Conservation (phyloP, 2,888 invertebrate genomes). For the Oscheius sp. region DNA sequence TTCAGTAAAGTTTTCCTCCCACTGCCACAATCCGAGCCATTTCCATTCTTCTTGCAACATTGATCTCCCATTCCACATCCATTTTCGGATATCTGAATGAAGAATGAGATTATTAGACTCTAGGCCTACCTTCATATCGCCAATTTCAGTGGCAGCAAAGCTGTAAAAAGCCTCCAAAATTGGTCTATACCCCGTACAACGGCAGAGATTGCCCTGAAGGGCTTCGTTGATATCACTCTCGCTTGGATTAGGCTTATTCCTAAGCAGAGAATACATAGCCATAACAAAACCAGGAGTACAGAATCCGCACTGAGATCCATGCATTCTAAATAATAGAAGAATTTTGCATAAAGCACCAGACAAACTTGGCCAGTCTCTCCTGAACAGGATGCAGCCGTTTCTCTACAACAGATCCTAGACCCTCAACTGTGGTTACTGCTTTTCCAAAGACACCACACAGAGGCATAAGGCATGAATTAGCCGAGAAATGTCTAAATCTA, state of each 20-base stretch:
- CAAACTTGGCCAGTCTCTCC: constrained; percentile 70
- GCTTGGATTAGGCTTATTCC: constrained; percentile 81
- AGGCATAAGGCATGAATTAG: constrained; percentile 90
- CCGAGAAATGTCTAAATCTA: constrained; percentile 73
- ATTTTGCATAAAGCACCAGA: background rate
- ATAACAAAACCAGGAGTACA: constrained; percentile 96
- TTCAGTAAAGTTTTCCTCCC: constrained; percentile 40
- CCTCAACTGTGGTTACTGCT: constrained; percentile 92
- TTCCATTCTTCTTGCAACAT: constrained; percentile 60
- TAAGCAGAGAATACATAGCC: constrained; percentile 91
- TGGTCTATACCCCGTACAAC: constrained; percentile 93
- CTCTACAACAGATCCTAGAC: constrained; percentile 85
- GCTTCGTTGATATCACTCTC: constrained; percentile 63
- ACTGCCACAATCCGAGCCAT: background rate
- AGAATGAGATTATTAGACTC: background rate
- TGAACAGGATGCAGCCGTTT: constrained; percentile 85
- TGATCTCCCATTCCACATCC: constrained; percentile 66
- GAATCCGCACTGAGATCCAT: constrained; percentile 94
- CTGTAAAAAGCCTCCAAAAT: constrained; percentile 87
- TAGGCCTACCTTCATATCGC: constrained; percentile 47
- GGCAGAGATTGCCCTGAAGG: constrained; percentile 81
- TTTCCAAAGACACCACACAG: constrained; percentile 87
- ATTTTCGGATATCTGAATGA: constrained; percentile 34
- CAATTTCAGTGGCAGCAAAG: constrained; percentile 59
- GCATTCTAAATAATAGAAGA: constrained; percentile 76